These are phyloP conservation scores for Cantharis flavilabris DNA, from an alignment of 2,888 invertebrate genomes.

Conservation along the genomic window DNA sequence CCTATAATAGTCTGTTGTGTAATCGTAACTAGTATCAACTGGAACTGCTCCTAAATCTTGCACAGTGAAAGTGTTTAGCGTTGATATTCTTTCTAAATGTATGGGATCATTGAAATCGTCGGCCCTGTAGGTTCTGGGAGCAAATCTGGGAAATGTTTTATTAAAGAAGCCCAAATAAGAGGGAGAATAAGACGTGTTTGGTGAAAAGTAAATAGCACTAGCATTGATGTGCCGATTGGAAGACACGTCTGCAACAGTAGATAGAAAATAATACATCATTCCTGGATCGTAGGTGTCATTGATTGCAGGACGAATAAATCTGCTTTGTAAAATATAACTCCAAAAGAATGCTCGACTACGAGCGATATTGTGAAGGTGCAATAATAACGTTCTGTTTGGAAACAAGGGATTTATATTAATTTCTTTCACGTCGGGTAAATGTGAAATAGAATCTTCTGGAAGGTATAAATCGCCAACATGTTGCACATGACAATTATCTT, in stretches of 20 bases:
- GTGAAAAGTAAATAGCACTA: conserved; percentile 91
- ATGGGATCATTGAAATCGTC: conserved; percentile 97
- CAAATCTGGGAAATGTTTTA: conserved; percentile 91
- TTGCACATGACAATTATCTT: conserved; percentile 89
- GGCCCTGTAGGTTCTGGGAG: conserved; percentile 86
- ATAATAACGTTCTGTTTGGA: conserved; percentile 89
- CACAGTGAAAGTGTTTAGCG: conserved; percentile 87
- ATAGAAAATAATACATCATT: conserved; percentile 96
- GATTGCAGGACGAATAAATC: conserved; percentile 87
- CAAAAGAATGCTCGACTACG: conserved; percentile 93
- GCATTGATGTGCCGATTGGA: conserved; percentile 91
- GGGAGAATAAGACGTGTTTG: conserved; percentile 91
- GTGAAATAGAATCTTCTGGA: conserved; percentile 84
- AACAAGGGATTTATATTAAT: conserved; percentile 93
- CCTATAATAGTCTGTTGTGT: conserved; percentile 87
- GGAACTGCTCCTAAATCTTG: conserved; percentile 82
- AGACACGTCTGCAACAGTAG: conserved; percentile 93
- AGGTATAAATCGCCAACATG: conserved; percentile 83
- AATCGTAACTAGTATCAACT: conserved; percentile 81
- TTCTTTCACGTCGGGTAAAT: conserved; percentile 91
- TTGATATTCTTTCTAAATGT: conserved; percentile 92
- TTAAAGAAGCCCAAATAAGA: conserved; percentile 96
- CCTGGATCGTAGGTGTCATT: conserved; percentile 95
- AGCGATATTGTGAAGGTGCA: conserved; percentile 97
- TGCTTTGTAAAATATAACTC: conserved; percentile 90